Base-by-base conservation (phyloP, 2,113 vertebrate genomes). In the Cinclus cinclus region DNA sequence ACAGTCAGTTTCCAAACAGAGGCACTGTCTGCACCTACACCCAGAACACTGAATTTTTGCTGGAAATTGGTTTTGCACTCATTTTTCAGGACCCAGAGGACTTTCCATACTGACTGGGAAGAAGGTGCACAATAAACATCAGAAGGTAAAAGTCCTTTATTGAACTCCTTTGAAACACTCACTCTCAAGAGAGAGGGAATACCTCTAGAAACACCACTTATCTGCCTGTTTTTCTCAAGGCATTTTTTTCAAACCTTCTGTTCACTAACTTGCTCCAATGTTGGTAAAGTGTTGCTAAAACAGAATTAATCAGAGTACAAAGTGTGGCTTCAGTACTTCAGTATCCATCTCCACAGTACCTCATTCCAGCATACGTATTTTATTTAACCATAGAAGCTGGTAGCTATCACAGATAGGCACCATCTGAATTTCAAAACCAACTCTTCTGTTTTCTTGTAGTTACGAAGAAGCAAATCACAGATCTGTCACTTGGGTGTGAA, bases 101-200 rank as follows among this genome's bases (percentile, higher is more conserved):
- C 49, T 23, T 37, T 67, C 35, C 31, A 81, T 21, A 75, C 15
- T n/a, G 33, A 63, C 11, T 6, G 68, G 37, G 63, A 81, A 82
- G 62, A 84, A 75, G 11, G 3, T 91, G 44, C 12, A 20, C 10
- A 3, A 76, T 31, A 82, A 90, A 85, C 60, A 87, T 25, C 70
- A 76, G 69, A 77, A 88, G 92, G 27, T 28, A 80, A 23, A 94
- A 88, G 59, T 74, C 76, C 28, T 80, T 92, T 88, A 91, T 83
- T 91, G 83, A 90, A 56, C 17, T 68, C 33, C 55, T 64, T 60
- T 33, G 8, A 83, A 58, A 81, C 37, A 75, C 5, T 85, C 70
- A 33, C 63, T 86, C 31, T 65, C 50, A 37, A 55, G 47, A 60
- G 16, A 76, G 21, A 90, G 19, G 19, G 41, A 87, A 58, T 46